Base-by-base conservation (phyloP, 2,113 vertebrate genomes). In the Caranx melampygus region DNA sequence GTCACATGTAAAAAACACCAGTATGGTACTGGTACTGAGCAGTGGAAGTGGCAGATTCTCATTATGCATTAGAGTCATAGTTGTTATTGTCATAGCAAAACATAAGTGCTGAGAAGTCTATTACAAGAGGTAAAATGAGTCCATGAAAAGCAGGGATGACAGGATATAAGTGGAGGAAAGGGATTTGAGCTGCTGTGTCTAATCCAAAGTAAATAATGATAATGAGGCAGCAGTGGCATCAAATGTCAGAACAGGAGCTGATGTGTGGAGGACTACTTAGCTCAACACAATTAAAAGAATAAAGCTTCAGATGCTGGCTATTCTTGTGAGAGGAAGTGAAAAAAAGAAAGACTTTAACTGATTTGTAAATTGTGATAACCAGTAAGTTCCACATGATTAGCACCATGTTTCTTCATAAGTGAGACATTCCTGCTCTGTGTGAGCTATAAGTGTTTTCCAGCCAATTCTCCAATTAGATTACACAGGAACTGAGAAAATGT, bases 131-230 rank as follows among this genome's bases (percentile, higher is more conserved):
- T 26, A 26, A 26, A 26, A 26, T 26, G 26, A 26, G 26, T 26
- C 26, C 26, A 26, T 26, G 26, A 26, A 1, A 26, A 26, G 26
- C 26, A 26, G 72, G 33, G 55, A n/a, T 34, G n/a, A 35, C 31
- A 37, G 40, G 51, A 10, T 26, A 68, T 49, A 44, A 62, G 55
- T 40, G 33, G 49, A 64, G 49, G 73, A 61, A 45, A 55, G 58
- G 61, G 20, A 35, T 66, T 55, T 52, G 14, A 68, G 47, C 61
- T 60, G 40, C 26, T 1, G 4, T 16, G 4, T 44, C 49, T 68
- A 59, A 77, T 71, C 31, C 54, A 58, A 65, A 67, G 59, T 58
- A 82, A 42, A 42, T 42, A 87, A 67, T 42, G 62, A 54, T 20
- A 6, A 68, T 62, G 13, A 40, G 9, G 55, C 18, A 52, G 44